Percentiles rank a stretch among this genome's conserved stretches.
These are phyloP conservation scores for Drosophila yakuba DNA, from an alignment of 1,140 invertebrate genomes.

Conservation along the genomic window DNA sequence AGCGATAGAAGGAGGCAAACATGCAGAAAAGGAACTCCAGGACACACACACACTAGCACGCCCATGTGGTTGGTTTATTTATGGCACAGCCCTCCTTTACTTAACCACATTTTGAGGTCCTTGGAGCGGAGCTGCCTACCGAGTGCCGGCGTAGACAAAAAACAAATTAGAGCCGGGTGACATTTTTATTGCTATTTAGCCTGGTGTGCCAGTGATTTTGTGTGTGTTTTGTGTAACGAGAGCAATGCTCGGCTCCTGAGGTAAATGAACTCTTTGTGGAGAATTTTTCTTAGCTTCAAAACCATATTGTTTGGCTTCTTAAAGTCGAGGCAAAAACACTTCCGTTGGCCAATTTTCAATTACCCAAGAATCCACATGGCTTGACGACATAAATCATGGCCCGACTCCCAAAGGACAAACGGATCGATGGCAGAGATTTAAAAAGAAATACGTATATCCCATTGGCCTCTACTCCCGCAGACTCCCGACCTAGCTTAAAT, in stretches of 20 bases:
- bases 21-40: constrained; percentile 22
- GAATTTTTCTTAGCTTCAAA: constrained; percentile 2
- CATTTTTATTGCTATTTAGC: constrained; percentile 77
- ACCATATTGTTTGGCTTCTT: constrained; percentile 4
- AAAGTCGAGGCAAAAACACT: constrained; percentile 20
- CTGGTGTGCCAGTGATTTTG: constrained; percentile 28
- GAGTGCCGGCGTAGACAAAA: constrained; percentile 54
- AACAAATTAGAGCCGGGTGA: constrained; percentile 75
- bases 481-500: constrained; percentile 11
- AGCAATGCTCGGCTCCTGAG: constrained; percentile 39
- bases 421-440: constrained; percentile 10
- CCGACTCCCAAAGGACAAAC: constrained; percentile 7
- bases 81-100: constrained; percentile 17
- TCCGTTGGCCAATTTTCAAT: constrained; percentile 29
- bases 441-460: not conserved
- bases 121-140: constrained; percentile 20
- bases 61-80: constrained; percentile 40
- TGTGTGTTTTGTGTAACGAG: constrained; percentile 22
- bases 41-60: constrained; percentile 5
- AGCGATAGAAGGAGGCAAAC: constrained; percentile 31
- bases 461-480: not conserved
- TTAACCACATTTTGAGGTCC: constrained; percentile 34
- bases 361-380: constrained; percentile 13
- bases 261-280: constrained; percentile 62
- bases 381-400: constrained; percentile 20